These are phyloP conservation scores for Aspidapion aeneum DNA, from an alignment of 2,888 invertebrate species.

Conservation along the genomic window DNA sequence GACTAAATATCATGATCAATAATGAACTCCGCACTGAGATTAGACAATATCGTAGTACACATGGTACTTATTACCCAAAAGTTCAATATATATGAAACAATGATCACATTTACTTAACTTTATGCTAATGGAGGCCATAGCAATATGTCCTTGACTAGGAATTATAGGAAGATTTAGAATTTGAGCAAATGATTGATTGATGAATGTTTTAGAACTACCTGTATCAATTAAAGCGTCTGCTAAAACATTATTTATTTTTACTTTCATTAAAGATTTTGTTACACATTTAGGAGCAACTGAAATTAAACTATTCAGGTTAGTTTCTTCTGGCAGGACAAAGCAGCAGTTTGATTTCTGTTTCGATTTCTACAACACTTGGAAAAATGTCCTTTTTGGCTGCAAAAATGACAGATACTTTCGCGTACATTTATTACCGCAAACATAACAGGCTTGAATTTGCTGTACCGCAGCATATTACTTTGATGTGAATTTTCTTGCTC, in stretches of 20 bases:
- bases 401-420: neutral
- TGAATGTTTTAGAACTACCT: too few relatives aligned
- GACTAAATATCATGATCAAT: neutral
- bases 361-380: neutral
- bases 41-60: slow-evolving; percentile 1
- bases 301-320: neutral
- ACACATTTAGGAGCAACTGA: neutral
- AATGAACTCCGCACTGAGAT: slow-evolving; percentile 1
- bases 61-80: neutral
- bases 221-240: too few relatives aligned
- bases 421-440: neutral
- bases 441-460: neutral
- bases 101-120: slow-evolving; percentile 1
- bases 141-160: too few relatives aligned
- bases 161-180: too few relatives aligned
- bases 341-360: neutral
- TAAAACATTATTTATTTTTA: neutral
- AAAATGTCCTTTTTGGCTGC: neutral
- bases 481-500: too few relatives aligned
- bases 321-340: neutral
- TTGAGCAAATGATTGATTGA: too few relatives aligned
- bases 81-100: neutral
- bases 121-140: too few relatives aligned
- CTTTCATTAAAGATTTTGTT: neutral
- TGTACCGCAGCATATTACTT: neutral